A percentile compares a stretch with the other conserved stretches of the same genome.
These are phyloP conservation scores for Discoglossus pictus DNA, from an alignment of 2,797 vertebrate species.

Conservation along the genomic window DNA sequence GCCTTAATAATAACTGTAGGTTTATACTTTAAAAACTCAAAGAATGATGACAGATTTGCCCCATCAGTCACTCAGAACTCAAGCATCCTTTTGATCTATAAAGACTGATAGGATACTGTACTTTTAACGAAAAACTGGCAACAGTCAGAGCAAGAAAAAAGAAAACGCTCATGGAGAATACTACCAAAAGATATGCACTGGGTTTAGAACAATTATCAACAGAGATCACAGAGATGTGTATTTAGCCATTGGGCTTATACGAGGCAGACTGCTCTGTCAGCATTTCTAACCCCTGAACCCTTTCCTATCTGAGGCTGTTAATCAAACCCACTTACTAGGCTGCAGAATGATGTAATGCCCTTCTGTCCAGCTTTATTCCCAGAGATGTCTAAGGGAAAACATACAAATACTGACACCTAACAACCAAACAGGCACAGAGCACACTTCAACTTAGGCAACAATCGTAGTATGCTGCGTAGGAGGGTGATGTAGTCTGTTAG, in stretches of 20 bases:
- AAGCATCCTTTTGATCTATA: neutral
- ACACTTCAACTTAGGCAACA: conserved; percentile 37
- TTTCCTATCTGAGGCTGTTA: conserved; percentile 78
- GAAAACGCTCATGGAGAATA: neutral
- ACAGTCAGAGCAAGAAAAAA: conserved; percentile 19
- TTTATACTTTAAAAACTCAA: neutral
- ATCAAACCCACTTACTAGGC: conserved; percentile 84
- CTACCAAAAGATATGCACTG: conserved; percentile 24
- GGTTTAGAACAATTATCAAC: conserved; percentile 17
- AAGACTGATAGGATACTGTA: conserved; percentile 14
- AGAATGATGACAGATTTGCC: neutral
- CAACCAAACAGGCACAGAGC: conserved; percentile 54
- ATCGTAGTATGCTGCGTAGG: conserved; percentile 15
- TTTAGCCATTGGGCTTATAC: conserved; percentile 54
- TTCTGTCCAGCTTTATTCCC: conserved; percentile 64
- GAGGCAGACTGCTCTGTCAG: conserved; percentile 75
- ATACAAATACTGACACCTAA: conserved; percentile 59
- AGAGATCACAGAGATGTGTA: conserved; percentile 50
- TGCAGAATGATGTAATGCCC: conserved; percentile 95
- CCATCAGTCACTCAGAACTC: neutral
- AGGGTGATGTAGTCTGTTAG: conserved; percentile 5
- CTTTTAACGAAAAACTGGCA: neutral
- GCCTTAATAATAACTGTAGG: conserved; percentile 8
- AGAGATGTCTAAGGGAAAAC: conserved; percentile 63
- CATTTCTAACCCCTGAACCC: conserved; percentile 69